Percentiles rank a stretch among this genome's conserved stretches.
phyloP scores from a whole-genome alignment of 2,797 vertebrate species.

The Peromyscus nudipes region DNA sequence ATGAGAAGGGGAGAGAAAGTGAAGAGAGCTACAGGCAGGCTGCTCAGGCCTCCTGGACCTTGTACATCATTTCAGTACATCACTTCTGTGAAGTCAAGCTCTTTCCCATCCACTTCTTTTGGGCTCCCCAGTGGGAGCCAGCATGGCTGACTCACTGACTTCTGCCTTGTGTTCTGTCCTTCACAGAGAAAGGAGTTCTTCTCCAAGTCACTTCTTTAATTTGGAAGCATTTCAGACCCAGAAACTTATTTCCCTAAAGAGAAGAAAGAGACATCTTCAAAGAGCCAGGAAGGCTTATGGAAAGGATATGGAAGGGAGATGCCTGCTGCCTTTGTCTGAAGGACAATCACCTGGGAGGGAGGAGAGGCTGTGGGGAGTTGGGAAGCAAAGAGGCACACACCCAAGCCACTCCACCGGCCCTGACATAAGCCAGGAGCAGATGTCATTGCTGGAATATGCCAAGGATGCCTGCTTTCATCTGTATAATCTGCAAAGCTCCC shows the following conservation, averaged over 20 bases:
- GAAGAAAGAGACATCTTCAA: conserved; percentile 35
- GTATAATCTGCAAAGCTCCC: not conserved
- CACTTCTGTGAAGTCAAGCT: not conserved
- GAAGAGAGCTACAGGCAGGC: not conserved
- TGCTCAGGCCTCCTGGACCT: not conserved
- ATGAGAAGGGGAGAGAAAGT: not conserved
- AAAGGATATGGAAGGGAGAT: not conserved
- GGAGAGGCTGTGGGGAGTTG: too few relatives aligned
- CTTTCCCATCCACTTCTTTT: not conserved
- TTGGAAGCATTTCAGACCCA: conserved; percentile 58
- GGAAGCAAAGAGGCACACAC: fast-evolving
- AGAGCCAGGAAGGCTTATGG: not conserved
- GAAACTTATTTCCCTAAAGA: conserved; percentile 60
- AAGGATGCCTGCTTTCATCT: not conserved
- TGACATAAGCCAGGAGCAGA: not conserved
- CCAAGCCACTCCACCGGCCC: not conserved
- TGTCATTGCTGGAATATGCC: fast-evolving
- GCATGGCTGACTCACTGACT: conserved; percentile 9
- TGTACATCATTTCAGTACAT: not conserved
- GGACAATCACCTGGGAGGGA: not conserved
- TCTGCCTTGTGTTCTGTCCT: conserved; percentile 54
- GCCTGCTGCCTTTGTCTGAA: not conserved
- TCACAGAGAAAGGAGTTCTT: not conserved
- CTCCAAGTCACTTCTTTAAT: conserved; percentile 61
- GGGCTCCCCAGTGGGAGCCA: not conserved